These are phyloP conservation scores for Lonchura striata DNA, from an alignment of 2,113 vertebrate species.

Conservation along the genomic window DNA sequence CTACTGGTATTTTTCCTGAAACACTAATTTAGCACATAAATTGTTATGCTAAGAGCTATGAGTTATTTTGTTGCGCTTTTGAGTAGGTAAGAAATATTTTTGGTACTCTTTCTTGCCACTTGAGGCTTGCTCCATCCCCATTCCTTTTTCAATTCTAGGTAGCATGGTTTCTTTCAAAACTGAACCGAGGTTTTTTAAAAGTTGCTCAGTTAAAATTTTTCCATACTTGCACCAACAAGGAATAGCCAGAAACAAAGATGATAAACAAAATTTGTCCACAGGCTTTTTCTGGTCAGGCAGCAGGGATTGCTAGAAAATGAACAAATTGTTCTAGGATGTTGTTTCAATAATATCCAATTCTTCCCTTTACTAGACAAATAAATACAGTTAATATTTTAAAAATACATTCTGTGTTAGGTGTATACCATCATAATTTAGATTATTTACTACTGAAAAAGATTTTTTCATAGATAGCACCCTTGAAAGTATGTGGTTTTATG, in stretches of 20 bases:
- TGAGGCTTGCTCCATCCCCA: not conserved
- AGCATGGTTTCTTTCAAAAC: not conserved
- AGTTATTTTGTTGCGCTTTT: not conserved
- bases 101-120: not conserved
- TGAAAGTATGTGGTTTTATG: slow-evolving; percentile 43
- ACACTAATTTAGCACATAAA: not conserved
- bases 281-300: not conserved
- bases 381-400: not conserved
- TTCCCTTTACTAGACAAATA: not conserved
- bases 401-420: not conserved
- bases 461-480: slow-evolving; percentile 19
- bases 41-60: not conserved
- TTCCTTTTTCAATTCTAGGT: not conserved
- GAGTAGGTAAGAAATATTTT: not conserved
- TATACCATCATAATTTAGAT: not conserved
- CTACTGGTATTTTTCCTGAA: not conserved
- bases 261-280: not conserved
- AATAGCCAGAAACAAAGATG: not conserved
- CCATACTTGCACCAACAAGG: not conserved
- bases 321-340: not conserved
- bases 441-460: slow-evolving; percentile 1
- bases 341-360: not conserved
- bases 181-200: not conserved
- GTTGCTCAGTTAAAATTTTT: not conserved
- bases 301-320: not conserved